Base-by-base conservation (phyloP, 1,140 invertebrate species). In the Pomacea maculata region DNA sequence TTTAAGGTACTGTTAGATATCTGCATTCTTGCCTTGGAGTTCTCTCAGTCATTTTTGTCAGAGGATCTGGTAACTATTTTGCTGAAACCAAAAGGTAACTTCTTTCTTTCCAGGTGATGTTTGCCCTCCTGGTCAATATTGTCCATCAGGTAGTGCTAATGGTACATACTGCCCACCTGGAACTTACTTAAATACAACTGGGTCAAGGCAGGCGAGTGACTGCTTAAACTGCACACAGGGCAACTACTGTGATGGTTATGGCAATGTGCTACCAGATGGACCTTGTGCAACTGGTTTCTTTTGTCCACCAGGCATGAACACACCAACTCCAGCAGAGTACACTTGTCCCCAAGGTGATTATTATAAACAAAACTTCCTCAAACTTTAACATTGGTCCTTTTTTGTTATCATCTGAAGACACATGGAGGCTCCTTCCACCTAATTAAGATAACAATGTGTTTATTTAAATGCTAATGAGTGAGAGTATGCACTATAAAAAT, bases 151-250 rank as follows among this genome's bases (percentile, higher is more conserved):
- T 29, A 90, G 89, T 65, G 34, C 85, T 19, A 86, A 78, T 74
- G 89, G 88, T 15, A 85, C 84, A 5, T 78, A 83, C 75, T 90
- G 89, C 83, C 88, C 87, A 15, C 89, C 89, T 12, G 87, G 88
- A 29, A 90, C 87, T 0, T 89, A 85, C 80, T 82, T 87, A 14
- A 86, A 85, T 65, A 84, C 84, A 17, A 89, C 88, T 25, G 86
- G 87, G 7, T 83, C 82, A 17, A 75, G 79, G 29, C 25, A 70
- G 57, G 82, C 81, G 54, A 21, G 78, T 0, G 88, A 90, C 79
- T 90, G 89, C 85, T 68, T 85, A 15, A 79, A 80, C 14, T 90
- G 89, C 81, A 82, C 82, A 7, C 86, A 85, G 70, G 88, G 89
- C 4, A 80, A 80, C 11, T 90, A 88, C 80, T 90, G 89, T 80